Conservation (phyloP, 2,797 vertebrate genomes). For the Bryconaethiops microstoma region DNA sequence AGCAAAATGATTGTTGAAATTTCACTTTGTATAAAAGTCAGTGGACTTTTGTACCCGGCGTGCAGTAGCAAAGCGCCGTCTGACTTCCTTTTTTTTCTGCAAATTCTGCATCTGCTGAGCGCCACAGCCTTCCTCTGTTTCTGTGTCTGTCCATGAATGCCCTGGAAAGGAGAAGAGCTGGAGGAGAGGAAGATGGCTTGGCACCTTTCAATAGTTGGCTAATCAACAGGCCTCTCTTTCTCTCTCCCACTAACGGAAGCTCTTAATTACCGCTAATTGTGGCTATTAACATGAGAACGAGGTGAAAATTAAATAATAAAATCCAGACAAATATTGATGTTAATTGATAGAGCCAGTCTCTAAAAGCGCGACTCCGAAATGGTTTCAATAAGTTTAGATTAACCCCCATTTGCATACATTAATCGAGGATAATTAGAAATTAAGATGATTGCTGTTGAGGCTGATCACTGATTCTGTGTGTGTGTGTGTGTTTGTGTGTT, state of each 20-base stretch:
- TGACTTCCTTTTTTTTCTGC: conserved; percentile 20
- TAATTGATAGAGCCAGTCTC: conserved; percentile 70
- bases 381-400: conserved; percentile 70
- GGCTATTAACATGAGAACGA: conserved; percentile 86
- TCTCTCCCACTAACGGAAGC: conserved; percentile 66
- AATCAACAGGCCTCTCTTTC: conserved; percentile 55
- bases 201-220: conserved; percentile 56
- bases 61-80: conserved; percentile 8
- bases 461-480: conserved; percentile 54
- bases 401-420: conserved; percentile 77
- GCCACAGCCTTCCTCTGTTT: not conserved
- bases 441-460: conserved; percentile 70
- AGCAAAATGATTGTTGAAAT: conserved; percentile 48
- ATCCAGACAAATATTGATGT: conserved; percentile 79
- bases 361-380: conserved; percentile 62
- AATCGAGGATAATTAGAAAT: conserved; percentile 72
- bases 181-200: conserved; percentile 40
- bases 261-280: conserved; percentile 89
- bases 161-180: conserved; percentile 24
- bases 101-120: conserved; percentile 18
- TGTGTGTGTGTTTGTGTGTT: conserved; percentile 32
- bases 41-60: conserved; percentile 25
- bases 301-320: conserved; percentile 78
- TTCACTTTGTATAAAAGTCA: conserved; percentile 42
- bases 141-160: not conserved